Evolutionary conservation across 2,113 vertebrate genomes (phyloP).

Genomic region (Mobula hypostoma): DNA sequence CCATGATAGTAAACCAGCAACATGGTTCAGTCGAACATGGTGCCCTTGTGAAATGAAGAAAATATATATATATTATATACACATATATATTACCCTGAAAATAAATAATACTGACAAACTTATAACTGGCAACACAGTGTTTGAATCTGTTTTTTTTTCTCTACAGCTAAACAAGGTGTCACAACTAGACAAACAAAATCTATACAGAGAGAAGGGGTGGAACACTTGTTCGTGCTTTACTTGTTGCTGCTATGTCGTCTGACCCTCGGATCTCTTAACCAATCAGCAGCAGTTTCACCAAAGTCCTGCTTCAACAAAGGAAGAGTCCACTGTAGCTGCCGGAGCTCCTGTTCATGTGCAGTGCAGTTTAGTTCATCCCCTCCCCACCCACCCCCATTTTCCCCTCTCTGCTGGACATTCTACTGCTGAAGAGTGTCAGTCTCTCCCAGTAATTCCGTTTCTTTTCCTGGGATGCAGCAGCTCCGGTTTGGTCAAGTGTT

Average conservation of each 20-base stretch:
- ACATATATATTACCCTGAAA: constrained; percentile 40
- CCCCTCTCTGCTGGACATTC: constrained; percentile 16
- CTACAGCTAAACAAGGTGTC: constrained; percentile 59
- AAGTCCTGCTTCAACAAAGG: constrained; percentile 30
- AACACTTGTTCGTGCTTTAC: constrained; percentile 22
- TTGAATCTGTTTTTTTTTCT: constrained; percentile 48
- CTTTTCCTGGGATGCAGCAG: constrained; percentile 31
- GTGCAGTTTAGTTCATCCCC: background rate
- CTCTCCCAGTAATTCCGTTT: constrained; percentile 13
- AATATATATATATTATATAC: constrained; percentile 43
- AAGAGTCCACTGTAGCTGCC: constrained; percentile 22
- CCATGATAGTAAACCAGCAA: constrained; percentile 40
- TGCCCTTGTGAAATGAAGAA: constrained; percentile 51
- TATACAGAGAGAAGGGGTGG: constrained; percentile 17
- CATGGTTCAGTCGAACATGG: constrained; percentile 51
- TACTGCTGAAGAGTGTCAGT: constrained; percentile 33
- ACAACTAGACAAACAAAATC: constrained; percentile 58
- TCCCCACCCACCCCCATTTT: background rate
- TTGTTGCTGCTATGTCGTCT: constrained; percentile 29
- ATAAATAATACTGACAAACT: constrained; percentile 44
- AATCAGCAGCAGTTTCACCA: constrained; percentile 34
- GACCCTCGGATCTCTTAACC: constrained; percentile 28
- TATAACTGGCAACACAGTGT: constrained; percentile 52
- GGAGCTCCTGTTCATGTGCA: background rate
- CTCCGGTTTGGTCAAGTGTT: constrained; percentile 34